phyloP scores from a whole-genome alignment of 2,113 vertebrate species.

The Fulmarus glacialis region DNA sequence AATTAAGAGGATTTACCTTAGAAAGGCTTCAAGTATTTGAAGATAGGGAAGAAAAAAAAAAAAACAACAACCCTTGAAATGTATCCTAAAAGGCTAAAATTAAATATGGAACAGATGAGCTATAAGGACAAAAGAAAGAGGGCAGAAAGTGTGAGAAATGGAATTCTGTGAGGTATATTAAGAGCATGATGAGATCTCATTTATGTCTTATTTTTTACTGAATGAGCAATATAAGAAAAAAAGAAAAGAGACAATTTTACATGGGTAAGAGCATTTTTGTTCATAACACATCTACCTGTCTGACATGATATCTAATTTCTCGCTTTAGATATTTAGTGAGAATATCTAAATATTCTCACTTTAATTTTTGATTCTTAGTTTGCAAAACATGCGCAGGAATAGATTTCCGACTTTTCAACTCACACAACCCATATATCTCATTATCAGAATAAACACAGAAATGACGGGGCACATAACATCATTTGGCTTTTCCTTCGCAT shows the following conservation, averaged over 20 bases:
- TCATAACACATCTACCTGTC: background rate
- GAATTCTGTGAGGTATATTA: background rate
- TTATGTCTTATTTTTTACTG: background rate
- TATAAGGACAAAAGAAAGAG: background rate
- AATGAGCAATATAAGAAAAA: background rate
- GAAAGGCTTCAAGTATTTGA: background rate
- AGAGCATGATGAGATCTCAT: background rate
- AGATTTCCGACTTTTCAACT: background rate
- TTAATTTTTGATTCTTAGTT: background rate
- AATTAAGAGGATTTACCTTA: slow-evolving; percentile 29
- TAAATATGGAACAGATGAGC: background rate
- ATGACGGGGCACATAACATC: background rate
- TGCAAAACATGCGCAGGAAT: background rate
- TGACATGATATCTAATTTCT: background rate
- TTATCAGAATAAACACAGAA: background rate
- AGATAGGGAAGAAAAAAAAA: background rate
- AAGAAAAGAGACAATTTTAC: background rate
- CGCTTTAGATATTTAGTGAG: background rate
- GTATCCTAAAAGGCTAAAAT: background rate
- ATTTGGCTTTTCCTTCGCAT: background rate
- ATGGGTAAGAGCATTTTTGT: background rate
- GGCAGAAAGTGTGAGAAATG: background rate
- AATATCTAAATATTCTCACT: background rate
- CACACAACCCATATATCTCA: background rate
- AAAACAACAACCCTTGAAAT: background rate